Evolutionary conservation across 2,113 vertebrate genomes (phyloP), one percentile per base, ranked within the genome.

Genomic region (Indicator indicator): DNA sequence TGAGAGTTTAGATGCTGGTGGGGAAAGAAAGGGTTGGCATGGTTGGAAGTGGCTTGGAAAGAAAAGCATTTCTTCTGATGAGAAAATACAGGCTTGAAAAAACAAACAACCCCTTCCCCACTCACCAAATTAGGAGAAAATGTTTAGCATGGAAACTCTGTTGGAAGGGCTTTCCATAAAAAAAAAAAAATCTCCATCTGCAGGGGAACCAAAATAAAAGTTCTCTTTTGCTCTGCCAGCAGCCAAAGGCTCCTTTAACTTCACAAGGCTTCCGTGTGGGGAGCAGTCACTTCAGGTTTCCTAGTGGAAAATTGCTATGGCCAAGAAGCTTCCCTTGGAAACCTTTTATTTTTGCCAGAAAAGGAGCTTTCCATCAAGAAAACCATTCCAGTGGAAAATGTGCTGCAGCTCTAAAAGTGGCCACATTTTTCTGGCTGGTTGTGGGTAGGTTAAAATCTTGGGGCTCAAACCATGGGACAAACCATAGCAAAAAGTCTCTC

Each of bases 251-350:
- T 69, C 44, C 82, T 84, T 38, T 12, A 67, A 67, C 67, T 92
- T 92, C 90, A 73, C 32, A 71, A 70, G 28, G 56, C 60, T 89
- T 88, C 80, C 21, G 15, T 48, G 40, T 70, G 48, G 85, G 54
- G 50, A 96, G 79, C 54, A 82, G 26, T 82, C 71, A 3, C 63
- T 82, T 82, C 27, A 27, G 21, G 38, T 94, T 89, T 93, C 88
- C 89, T 82, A 69, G 65, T 65, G 88, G 90, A 93, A 89, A 96
- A 86, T 52, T 42, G 33, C 33, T 56, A 26, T 5, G 24, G 65
- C 84, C 68, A 50, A 78, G 23, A 78, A 82, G 20, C 58, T 93
- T 74, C 74, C 86, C 75, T 63, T 82, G 83, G 91, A 92, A 94
- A 90, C 28, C 68, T 83, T 28, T 71, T 63, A 44, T 87, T 91